These are phyloP conservation scores for Lymantria dispar DNA, from an alignment of 2,888 invertebrate species.

Conservation along the genomic window DNA sequence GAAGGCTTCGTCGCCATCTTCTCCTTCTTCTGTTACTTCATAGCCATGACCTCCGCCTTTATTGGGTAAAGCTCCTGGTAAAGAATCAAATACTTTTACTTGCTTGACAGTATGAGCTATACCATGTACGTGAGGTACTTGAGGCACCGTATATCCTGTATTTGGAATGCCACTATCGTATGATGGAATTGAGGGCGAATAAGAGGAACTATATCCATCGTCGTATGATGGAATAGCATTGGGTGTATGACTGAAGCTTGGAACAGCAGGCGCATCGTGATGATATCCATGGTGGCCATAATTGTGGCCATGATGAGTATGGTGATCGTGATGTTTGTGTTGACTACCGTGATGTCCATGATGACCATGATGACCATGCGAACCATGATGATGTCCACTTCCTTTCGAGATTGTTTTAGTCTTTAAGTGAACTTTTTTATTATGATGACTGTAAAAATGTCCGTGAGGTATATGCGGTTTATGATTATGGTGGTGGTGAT, in stretches of 20 bases:
- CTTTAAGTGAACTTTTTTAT: constrained; percentile 68
- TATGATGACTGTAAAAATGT: constrained; percentile 61
- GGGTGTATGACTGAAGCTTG: constrained; percentile 45
- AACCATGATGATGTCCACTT: constrained; percentile 31
- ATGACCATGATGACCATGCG: constrained; percentile 38
- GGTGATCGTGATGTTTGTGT: constrained; percentile 42
- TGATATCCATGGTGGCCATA: constrained; percentile 30
- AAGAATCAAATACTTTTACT: constrained; percentile 67
- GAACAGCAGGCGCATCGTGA: constrained; percentile 43
- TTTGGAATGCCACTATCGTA: constrained; percentile 39
- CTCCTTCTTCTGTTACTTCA: constrained; percentile 69
- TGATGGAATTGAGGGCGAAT: constrained; percentile 46
- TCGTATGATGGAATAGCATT: constrained; percentile 49
- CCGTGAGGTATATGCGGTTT: constrained; percentile 51
- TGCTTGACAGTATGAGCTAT: constrained; percentile 66
- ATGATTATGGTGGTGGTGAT: constrained; percentile 57
- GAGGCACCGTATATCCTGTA: constrained; percentile 24
- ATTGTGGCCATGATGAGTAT: constrained; percentile 37
- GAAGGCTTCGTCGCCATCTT: constrained; percentile 62
- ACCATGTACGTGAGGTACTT: constrained; percentile 39
- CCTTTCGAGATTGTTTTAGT: constrained; percentile 55
- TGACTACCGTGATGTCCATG: constrained; percentile 36
- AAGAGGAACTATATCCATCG: constrained; percentile 51
- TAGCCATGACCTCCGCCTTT: constrained; percentile 50
- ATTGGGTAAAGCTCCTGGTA: constrained; percentile 55